Percentiles rank a stretch among this genome's conserved stretches.
phyloP scores from a whole-genome alignment of 2,888 invertebrate genomes.

The Sarcophaga caerulescens region DNA sequence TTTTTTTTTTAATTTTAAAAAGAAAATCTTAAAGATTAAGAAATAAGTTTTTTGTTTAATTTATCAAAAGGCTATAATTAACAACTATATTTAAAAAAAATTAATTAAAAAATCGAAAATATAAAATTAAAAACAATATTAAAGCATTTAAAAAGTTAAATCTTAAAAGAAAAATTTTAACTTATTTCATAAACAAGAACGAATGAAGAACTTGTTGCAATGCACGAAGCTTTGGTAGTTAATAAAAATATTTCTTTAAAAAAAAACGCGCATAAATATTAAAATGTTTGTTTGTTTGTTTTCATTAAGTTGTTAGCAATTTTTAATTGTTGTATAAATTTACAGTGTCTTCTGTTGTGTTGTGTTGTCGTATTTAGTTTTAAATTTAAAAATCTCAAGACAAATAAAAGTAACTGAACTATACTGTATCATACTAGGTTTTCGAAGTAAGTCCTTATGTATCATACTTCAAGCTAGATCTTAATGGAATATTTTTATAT shows the following conservation, averaged over 20 bases:
- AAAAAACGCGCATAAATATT: too few species aligned
- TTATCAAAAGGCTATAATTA: slow-evolving; percentile 13
- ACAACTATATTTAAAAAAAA: slow-evolving; percentile 20
- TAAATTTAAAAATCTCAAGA: not conserved
- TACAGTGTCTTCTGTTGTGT: not conserved
- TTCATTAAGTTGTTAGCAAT: slow-evolving; percentile 17
- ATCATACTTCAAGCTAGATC: not conserved
- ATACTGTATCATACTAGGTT: not conserved
- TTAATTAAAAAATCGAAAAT: slow-evolving; percentile 6
- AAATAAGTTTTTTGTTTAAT: not conserved
- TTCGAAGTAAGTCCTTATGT: slow-evolving; percentile 17
- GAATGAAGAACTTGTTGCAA: slow-evolving; percentile 5
- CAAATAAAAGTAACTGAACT: not conserved
- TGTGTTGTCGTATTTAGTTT: not conserved
- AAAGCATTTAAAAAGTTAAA: slow-evolving; percentile 17
- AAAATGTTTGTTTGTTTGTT: not conserved
- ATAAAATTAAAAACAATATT: slow-evolving; percentile 11
- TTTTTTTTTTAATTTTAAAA: not conserved
- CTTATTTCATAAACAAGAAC: slow-evolving; percentile 27
- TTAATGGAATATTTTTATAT: slow-evolving; percentile 6
- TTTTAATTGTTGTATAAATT: not conserved
- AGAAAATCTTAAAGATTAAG: slow-evolving; percentile 15
- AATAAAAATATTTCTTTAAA: slow-evolving; percentile 17
- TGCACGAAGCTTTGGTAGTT: slow-evolving; percentile 43
- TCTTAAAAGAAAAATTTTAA: slow-evolving; percentile 23